Conservation (phyloP, 2,888 invertebrate genomes). For the Scaptomyza cyrtandrae region DNA sequence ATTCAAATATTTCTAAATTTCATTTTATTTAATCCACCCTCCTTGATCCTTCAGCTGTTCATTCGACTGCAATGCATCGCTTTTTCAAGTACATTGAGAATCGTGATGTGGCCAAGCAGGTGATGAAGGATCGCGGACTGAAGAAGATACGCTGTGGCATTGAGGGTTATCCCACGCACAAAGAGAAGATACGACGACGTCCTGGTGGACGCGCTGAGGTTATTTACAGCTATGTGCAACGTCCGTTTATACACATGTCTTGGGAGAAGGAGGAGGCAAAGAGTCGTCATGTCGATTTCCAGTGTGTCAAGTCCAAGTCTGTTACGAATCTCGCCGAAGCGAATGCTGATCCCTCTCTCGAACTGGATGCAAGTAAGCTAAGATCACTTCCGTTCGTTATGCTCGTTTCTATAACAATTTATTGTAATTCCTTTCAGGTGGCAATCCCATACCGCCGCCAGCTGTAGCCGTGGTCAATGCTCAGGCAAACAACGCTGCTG, state of each 20-base stretch:
- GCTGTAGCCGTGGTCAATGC: constrained; percentile 70
- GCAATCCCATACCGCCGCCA: constrained; percentile 83
- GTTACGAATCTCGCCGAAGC: constrained; percentile 98
- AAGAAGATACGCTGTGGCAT: constrained; percentile 99
- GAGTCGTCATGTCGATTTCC: constrained; percentile 99
- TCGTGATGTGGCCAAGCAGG: constrained; percentile 99
- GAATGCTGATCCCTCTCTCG: constrained; percentile 92
- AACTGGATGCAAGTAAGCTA: constrained; percentile 82
- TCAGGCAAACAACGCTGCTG: constrained; percentile 62
- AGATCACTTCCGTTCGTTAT: not conserved
- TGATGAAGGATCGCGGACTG: constrained; percentile 98
- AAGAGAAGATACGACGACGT: constrained; percentile 98
- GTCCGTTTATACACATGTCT: constrained; percentile 95
- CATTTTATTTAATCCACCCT: not conserved
- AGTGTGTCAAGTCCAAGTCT: constrained; percentile 98
- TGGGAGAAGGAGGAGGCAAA: constrained; percentile 99
- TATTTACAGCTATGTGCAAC: constrained; percentile 99
- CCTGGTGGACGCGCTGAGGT: constrained; percentile 96
- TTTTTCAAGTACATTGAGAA: constrained; percentile 99
- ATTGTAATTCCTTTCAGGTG: constrained; percentile 63
- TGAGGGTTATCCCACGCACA: constrained; percentile 99
- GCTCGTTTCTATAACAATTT: not conserved
- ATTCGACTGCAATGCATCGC: constrained; percentile 97
- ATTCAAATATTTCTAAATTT: no score
- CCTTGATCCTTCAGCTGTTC: constrained; percentile 88